Conservation (phyloP, 2,888 invertebrate genomes). For the Rhingia rostrata region DNA sequence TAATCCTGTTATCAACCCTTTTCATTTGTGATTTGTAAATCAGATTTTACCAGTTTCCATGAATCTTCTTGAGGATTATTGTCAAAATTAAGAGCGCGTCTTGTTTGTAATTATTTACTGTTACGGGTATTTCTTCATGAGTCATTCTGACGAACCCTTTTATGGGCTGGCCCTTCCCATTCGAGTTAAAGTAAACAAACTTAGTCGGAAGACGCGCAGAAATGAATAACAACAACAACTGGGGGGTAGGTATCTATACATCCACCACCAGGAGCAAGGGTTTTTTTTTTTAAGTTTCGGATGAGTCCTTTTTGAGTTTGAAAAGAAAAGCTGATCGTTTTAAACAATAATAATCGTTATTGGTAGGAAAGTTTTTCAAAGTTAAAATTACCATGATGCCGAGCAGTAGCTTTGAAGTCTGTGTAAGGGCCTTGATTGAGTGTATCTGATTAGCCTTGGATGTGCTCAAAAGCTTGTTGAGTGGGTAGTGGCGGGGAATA, state of each 20-base stretch:
- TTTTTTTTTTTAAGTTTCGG: not conserved
- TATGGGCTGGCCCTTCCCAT: not conserved
- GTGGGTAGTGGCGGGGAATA: not conserved
- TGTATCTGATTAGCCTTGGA: conserved; percentile 61
- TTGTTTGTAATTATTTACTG: conserved; percentile 67
- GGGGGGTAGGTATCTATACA: not conserved
- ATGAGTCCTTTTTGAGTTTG: conserved; percentile 35
- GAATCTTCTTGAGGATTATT: conserved; percentile 61
- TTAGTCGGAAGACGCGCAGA: conserved; percentile 19
- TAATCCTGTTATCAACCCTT: conserved; percentile 34
- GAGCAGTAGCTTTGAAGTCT: conserved; percentile 63
- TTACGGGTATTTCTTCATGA: conserved; percentile 13
- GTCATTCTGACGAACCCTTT: conserved; percentile 7
- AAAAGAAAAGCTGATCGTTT: conserved; percentile 53
- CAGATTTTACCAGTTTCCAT: conserved; percentile 54
- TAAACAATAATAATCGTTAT: conserved; percentile 69
- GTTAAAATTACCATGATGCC: conserved; percentile 42
- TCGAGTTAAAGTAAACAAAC: conserved; percentile 56
- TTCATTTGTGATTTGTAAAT: conserved; percentile 59
- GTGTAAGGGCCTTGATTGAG: conserved; percentile 51
- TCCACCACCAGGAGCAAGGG: not conserved
- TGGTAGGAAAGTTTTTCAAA: conserved; percentile 45
- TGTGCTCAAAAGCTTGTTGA: not conserved
- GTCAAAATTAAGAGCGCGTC: conserved; percentile 65
- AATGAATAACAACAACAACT: conserved; percentile 23